Evolutionary conservation across 2,797 vertebrate genomes (phyloP), one percentile per base, ranked within the genome.

Genomic region (Bradypodion ventrale): DNA sequence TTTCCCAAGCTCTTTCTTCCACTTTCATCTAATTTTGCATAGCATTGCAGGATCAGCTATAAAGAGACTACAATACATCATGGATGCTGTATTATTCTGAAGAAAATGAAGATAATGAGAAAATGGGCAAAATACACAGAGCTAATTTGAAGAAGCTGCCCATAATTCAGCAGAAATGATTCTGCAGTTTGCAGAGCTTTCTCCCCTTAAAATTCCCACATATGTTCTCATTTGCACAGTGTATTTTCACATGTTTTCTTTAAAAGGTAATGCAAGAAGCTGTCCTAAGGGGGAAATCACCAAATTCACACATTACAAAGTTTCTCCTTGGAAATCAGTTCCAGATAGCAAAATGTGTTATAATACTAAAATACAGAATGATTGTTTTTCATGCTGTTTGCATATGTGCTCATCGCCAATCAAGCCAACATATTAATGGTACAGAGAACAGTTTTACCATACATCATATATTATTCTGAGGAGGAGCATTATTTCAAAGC

Each of bases 301-400:
- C 75, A 69, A 42, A 62, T 65, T 82, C 60, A 73, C 56, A 82
- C 42, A 16, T 82, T 82, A 42, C 19, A 73, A 62, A 19, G 49
- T 74, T 46, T 74, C 23, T 12, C n/a, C 42, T 25, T 37, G 23
- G 59, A 35, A 49, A 74, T 46, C 59, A 74, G 59, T 44, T 74
- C 70, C 70, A 75, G 42, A 10, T 65, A 63, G 70, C 72, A 63
- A 74, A 74, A 65, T 80, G 37, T 44, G 42, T 37, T 62, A 62
- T 40, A 77, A 37, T 42, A 78, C 37, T 27, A 21, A 9, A 42
- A 21, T 78, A 13, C 37, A 63, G 60, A 63, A 78, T 62, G 59
- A 77, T 42, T 40, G 5, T 40, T 10, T 59, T 7, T 4, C 79
- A 80, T 80, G 37, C 35, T 60, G 35, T 72, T 68, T 27, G 35